phyloP scores from a whole-genome alignment of 1,140 invertebrate species.

The Meloidogyne exigua region DNA sequence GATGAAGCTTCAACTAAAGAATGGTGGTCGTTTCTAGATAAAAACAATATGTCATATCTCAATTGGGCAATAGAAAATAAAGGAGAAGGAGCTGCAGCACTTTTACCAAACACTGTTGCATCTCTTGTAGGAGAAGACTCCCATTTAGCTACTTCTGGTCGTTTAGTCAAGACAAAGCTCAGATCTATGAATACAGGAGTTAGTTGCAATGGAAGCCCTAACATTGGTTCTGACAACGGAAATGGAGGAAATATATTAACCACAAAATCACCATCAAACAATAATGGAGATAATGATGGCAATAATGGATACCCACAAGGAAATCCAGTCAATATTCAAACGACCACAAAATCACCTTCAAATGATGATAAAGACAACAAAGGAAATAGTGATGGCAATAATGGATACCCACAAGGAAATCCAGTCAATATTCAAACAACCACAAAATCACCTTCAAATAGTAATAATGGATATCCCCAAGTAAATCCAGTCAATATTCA shows the following conservation, averaged over 20 bases:
- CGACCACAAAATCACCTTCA: neutral
- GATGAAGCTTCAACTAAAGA: neutral
- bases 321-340: neutral
- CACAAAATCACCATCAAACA: too few species aligned
- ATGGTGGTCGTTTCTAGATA: conserved; percentile 30
- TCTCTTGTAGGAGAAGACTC: neutral
- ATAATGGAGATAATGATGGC: too few species aligned
- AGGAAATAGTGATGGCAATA: neutral
- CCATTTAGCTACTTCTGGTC: neutral
- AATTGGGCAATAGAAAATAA: conserved; percentile 27
- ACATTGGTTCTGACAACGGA: too few species aligned
- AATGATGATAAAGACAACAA: neutral
- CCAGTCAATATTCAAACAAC: neutral
- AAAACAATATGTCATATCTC: conserved; percentile 9
- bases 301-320: neutral
- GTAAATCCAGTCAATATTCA: neutral
- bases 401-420: too few species aligned
- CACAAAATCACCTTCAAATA: neutral
- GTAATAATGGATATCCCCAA: neutral
- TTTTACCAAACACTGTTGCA: neutral
- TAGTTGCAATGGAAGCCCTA: neutral
- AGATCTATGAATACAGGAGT: neutral
- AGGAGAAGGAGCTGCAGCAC: neutral
- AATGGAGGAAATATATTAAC: too few species aligned
- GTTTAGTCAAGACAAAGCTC: neutral